phyloP scores from a whole-genome alignment of 2,888 invertebrate genomes.

The Eurytoma californica region DNA sequence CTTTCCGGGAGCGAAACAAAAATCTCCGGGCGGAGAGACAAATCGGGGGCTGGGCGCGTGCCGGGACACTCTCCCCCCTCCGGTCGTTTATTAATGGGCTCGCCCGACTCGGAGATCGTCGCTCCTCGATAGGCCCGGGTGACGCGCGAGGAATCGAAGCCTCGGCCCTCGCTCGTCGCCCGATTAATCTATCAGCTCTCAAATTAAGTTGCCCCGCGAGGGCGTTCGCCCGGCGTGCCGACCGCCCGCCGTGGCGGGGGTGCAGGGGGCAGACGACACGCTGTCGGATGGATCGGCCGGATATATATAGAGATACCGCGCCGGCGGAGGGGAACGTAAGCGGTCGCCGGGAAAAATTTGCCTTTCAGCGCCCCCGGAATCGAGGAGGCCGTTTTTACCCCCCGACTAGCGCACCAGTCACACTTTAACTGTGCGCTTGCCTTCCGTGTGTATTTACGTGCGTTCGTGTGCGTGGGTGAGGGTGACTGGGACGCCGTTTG shows the following conservation, averaged over 20 bases:
- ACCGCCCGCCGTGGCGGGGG: not conserved
- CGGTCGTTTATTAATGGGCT: slow-evolving; percentile 36
- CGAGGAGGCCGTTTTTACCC: too few species aligned
- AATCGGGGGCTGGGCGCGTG: slow-evolving; percentile 7
- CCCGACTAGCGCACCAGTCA: too few species aligned
- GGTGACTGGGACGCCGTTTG: not conserved
- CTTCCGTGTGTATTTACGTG: not conserved
- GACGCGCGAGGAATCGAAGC: not conserved
- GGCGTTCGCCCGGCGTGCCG: not conserved
- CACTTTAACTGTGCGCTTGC: too few species aligned
- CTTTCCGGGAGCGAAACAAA: slow-evolving; percentile 11
- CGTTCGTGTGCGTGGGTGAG: not conserved
- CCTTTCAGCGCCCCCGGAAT: not conserved
- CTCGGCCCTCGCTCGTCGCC: slow-evolving; percentile 5
- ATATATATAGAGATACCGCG: not conserved
- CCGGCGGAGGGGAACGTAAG: not conserved
- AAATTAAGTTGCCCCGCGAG: slow-evolving; percentile 40
- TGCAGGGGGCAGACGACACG: not conserved
- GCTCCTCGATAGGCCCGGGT: slow-evolving; percentile 3
- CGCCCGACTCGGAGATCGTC: slow-evolving; percentile 2
- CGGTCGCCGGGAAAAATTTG: slow-evolving; percentile 11
- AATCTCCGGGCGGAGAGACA: slow-evolving; percentile 12
- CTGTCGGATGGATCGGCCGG: slow-evolving; percentile 24
- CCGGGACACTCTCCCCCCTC: not conserved
- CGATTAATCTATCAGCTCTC: slow-evolving; percentile 50